Percentiles rank a stretch among this genome's conserved stretches.
These are phyloP conservation scores for Takifugu flavidus DNA, from an alignment of 2,113 vertebrate genomes.

Conservation along the genomic window DNA sequence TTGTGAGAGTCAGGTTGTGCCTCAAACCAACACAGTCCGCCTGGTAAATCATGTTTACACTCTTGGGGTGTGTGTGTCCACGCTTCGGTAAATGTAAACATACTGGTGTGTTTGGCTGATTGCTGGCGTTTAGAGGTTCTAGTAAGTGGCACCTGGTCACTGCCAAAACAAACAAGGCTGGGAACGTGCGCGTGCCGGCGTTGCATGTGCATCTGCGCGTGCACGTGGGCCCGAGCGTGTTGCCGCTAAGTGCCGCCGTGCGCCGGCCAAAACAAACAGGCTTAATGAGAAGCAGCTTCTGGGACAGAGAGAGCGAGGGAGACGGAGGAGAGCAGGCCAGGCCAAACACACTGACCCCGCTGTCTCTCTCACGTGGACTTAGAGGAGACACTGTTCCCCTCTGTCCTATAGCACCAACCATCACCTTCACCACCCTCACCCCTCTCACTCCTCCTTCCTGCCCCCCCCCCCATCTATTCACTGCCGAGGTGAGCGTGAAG, in stretches of 20 bases:
- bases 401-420: slow-evolving; percentile 41
- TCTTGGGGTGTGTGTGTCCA: slow-evolving; percentile 16
- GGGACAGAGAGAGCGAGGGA: slow-evolving; percentile 52
- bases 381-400: slow-evolving; percentile 72
- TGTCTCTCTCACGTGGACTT: slow-evolving; percentile 64
- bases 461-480: slow-evolving; percentile 25
- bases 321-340: slow-evolving; percentile 43
- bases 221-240: slow-evolving; percentile 33
- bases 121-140: slow-evolving; percentile 58
- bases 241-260: slow-evolving; percentile 72
- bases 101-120: slow-evolving; percentile 58
- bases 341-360: slow-evolving; percentile 71
- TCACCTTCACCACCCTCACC: slow-evolving; percentile 39
- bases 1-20: neutral
- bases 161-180: slow-evolving; percentile 73
- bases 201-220: slow-evolving; percentile 8
- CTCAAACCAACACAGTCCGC: slow-evolving; percentile 1
- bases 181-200: slow-evolving; percentile 2
- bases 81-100: slow-evolving; percentile 52
- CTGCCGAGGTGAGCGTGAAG: slow-evolving; percentile 26
- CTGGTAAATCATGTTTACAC: neutral
- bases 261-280: slow-evolving; percentile 76
- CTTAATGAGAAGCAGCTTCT: slow-evolving; percentile 79
- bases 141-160: slow-evolving; percentile 71
- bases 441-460: slow-evolving; percentile 38